Conservation (phyloP, 2,113 vertebrate species). For the Ursus arctos region DNA sequence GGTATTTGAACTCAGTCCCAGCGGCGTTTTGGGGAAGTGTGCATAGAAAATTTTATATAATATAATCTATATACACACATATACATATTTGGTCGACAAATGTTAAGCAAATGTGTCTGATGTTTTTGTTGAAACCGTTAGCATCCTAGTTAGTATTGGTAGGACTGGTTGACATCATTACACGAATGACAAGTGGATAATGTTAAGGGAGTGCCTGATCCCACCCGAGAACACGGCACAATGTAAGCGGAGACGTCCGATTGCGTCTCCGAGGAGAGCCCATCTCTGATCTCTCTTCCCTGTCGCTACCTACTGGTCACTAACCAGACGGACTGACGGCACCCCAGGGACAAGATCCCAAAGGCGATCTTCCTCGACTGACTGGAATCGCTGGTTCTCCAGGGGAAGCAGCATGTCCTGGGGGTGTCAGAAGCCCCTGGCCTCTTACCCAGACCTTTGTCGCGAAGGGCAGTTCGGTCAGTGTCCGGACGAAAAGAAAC, state of each 20-base stretch:
- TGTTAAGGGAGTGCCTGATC: neutral
- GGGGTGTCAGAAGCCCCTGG: neutral
- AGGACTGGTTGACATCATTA: neutral
- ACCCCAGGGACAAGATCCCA: neutral
- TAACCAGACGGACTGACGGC: fast-evolving
- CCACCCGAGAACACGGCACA: neutral
- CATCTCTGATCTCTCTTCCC: neutral
- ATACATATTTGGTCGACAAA: neutral
- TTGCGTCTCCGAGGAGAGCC: neutral
- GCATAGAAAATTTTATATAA: neutral
- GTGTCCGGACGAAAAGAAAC: neutral
- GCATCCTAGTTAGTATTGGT: neutral
- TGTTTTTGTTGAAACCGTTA: neutral
- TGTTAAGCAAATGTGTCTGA: neutral
- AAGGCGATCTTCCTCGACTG: too few relatives aligned
- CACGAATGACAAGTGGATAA: neutral
- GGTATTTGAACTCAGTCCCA: neutral
- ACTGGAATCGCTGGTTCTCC: neutral
- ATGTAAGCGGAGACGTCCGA: fast-evolving
- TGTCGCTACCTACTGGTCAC: neutral
- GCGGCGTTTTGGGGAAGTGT: neutral
- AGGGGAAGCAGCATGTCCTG: neutral
- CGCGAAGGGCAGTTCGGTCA: neutral
- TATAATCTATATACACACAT: neutral
- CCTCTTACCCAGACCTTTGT: neutral